phyloP scores from a whole-genome alignment of 2,797 vertebrate species.

The Podarcis lilfordi region DNA sequence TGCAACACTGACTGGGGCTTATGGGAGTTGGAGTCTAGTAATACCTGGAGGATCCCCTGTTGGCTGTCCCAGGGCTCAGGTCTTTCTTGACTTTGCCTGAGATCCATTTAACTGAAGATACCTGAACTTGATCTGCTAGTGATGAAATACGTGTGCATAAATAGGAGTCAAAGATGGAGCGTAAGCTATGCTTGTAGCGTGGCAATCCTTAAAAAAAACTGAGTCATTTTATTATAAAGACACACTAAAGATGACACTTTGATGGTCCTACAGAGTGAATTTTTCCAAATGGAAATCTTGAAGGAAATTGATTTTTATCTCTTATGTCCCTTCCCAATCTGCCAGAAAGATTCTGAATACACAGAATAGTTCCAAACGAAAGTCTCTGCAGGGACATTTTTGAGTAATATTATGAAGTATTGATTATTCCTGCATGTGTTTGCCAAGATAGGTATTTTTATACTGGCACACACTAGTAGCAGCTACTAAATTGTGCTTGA shows the following conservation, averaged over 20 bases:
- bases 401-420: conserved; percentile 66
- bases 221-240: not conserved
- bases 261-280: conserved; percentile 6
- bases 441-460: conserved; percentile 57
- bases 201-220: not conserved
- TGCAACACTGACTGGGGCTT: no score
- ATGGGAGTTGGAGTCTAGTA: no score
- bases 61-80: no score
- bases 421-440: conserved; percentile 58
- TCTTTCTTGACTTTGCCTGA: no score
- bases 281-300: conserved; percentile 36
- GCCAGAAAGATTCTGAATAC: conserved; percentile 44
- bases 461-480: conserved; percentile 43
- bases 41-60: no score
- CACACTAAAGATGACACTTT: not conserved
- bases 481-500: conserved; percentile 67
- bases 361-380: conserved; percentile 32
- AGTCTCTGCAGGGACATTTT: conserved; percentile 29
- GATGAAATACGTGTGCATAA: not conserved
- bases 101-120: not conserved
- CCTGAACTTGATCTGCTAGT: not conserved
- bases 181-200: not conserved
- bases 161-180: not conserved
- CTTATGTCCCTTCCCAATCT: not conserved
- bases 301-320: conserved; percentile 29